Base-by-base conservation (phyloP, 92 coral and sea anemone genomes). In the Porites rus region DNA sequence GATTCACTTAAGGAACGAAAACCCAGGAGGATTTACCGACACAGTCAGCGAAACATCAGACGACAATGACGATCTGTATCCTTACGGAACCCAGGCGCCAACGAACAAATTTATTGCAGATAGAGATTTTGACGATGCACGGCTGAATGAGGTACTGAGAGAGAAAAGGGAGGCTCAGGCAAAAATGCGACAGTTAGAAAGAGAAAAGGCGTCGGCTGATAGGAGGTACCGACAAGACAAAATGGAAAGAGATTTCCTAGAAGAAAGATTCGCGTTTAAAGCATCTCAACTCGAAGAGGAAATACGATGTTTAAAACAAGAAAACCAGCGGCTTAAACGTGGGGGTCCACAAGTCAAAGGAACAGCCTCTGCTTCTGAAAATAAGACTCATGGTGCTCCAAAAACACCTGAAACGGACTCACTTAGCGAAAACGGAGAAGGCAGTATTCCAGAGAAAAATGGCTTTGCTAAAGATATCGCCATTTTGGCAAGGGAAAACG, bases 11-110 rank as follows among this genome's bases (percentile, higher is more conserved):
- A 82, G 92, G 65, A 86, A 80, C 54, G 93, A 92, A 58, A 76
- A 85, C n/a, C 82, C 83, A 2, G 82, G 18, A 3, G 88, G 65
- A 18, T 85, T 85, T 19, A 80, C 91, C 7, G 98, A 95, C 75
- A 90, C 96, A 3, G 88, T 87, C 64, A 95, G 98, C 75, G 98
- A 95, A 65, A 88, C 87, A 11, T 95, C 94, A 21, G 98, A 95
- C 38, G 96, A 95, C 75, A 63, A 83, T 66, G 93, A 82, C 61
- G 76, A 74, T 16, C 63, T 83, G 20, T 74, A 83, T 21, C 72
- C 71, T 53, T 73, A 62, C 31, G 68, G 73, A 31, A 64, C 22
- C 31, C 54, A 84, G 86, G 82, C 81, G 21, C 82, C 84, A 74
- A 80, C 85, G 65, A 87, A 86, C 61, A 90, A 87, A 71, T 78